phyloP scores from a whole-genome alignment of 2,888 invertebrate species.

The Nephrotoma appendiculata region DNA sequence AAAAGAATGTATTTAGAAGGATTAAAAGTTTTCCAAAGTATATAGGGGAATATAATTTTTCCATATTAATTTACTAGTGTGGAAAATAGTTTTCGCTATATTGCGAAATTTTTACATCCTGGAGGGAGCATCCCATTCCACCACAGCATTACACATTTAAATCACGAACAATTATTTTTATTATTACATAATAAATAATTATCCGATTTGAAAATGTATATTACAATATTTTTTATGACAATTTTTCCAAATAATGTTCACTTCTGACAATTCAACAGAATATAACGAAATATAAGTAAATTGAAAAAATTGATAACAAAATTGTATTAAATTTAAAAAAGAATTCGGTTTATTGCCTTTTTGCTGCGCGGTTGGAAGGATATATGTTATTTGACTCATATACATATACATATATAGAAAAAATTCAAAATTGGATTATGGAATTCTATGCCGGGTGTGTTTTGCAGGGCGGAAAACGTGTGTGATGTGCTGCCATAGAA shows the following conservation, averaged over 20 bases:
- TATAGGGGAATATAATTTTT: neutral
- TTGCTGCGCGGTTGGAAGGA: neutral
- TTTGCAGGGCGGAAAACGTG: neutral
- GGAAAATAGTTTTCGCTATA: neutral
- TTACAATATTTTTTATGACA: neutral
- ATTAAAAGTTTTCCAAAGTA: neutral
- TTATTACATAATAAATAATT: neutral
- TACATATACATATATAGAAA: neutral
- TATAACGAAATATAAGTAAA: neutral
- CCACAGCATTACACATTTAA: neutral
- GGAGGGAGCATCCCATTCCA: no score
- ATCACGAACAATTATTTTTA: neutral
- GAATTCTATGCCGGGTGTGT: neutral
- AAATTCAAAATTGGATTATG: neutral
- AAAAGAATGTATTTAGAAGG: neutral
- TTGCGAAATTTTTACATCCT: neutral
- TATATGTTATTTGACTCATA: neutral
- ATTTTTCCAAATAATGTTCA: neutral
- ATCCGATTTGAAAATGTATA: neutral
- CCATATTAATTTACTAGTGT: neutral
- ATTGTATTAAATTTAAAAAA: neutral
- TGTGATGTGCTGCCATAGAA: neutral
- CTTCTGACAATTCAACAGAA: neutral
- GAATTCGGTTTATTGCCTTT: neutral
- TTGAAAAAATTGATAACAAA: neutral